Evolutionary conservation across 2,797 vertebrate species (phyloP).

Genomic region (Bufotes viridis): DNA sequence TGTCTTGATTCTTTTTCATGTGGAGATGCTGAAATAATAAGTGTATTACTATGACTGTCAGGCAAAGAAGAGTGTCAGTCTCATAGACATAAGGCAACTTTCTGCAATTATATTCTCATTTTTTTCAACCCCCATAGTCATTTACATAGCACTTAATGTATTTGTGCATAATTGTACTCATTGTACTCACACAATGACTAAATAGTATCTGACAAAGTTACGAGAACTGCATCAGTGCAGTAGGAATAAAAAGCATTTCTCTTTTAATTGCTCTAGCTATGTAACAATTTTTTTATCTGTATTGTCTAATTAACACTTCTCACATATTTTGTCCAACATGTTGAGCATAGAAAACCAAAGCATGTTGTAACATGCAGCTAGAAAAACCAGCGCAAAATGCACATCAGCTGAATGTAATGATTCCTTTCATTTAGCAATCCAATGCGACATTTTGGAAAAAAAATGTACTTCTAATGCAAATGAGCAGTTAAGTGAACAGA

Average conservation of each 20-base stretch:
- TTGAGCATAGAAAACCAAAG: not conserved
- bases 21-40: not conserved
- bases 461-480: no score
- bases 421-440: no score
- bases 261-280: not conserved
- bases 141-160: constrained; percentile 25
- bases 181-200: constrained; percentile 5
- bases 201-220: constrained; percentile 5
- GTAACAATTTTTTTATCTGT: not conserved
- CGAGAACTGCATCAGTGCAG: not conserved
- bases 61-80: not conserved
- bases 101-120: constrained; percentile 16
- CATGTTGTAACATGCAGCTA: not conserved
- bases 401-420: no score
- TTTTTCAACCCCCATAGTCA: constrained; percentile 13
- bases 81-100: constrained; percentile 25
- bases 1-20: not conserved
- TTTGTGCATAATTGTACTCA: not conserved
- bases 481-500: no score
- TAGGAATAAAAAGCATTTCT: not conserved
- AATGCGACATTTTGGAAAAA: no score
- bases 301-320: not conserved
- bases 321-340: not conserved
- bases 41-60: constrained; percentile 20
- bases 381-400: no score